Evolutionary conservation across 2,797 vertebrate species (phyloP).

Genomic region (Zalophus californianus): DNA sequence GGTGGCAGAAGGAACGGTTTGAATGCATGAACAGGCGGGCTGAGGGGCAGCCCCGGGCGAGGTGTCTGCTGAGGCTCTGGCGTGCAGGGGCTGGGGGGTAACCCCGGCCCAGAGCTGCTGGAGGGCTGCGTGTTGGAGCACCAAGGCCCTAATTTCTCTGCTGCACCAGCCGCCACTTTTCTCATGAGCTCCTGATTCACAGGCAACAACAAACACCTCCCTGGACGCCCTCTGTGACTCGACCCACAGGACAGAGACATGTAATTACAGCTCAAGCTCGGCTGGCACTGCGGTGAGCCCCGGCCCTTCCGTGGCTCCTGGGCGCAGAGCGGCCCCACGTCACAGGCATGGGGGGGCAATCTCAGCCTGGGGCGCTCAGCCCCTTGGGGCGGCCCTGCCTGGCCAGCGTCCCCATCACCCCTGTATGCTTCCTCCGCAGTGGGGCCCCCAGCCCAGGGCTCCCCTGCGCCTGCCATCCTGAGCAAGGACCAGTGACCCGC

Average conservation of each 20-base stretch:
- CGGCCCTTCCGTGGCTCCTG: neutral
- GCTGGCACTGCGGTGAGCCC: neutral
- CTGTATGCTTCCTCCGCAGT: neutral
- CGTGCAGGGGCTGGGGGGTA: neutral
- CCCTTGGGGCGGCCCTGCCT: rapidly evolving
- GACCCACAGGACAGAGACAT: neutral
- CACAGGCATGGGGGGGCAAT: neutral
- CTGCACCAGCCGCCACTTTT: slow-evolving; percentile 16
- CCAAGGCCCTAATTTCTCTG: neutral
- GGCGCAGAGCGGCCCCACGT: neutral
- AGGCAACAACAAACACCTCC: slow-evolving; percentile 40
- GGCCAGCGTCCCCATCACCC: rapidly evolving
- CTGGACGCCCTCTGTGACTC: neutral
- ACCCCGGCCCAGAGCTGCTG: neutral
- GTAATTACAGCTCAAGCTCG: neutral
- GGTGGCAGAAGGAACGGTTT: neutral
- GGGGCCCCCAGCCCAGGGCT: rapidly evolving
- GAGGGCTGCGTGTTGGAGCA: rapidly evolving
- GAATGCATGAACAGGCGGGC: too few species aligned
- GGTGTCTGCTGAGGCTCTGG: too few species aligned
- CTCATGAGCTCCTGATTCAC: slow-evolving; percentile 41
- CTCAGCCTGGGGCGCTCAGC: neutral
- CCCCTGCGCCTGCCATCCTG: too few species aligned
- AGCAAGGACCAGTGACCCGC: rapidly evolving
- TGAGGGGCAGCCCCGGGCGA: neutral